A percentile compares a stretch with the other conserved stretches of the same genome.
Conservation (phyloP, 2,113 vertebrate species). For the human region GRCh38 chr3:111070501-111071000, state of each 20-base stretch:
- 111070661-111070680: background rate
- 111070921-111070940: background rate
- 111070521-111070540: background rate
- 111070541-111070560: background rate
- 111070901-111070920: constrained; percentile 49
- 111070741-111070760: background rate
- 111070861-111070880: background rate
- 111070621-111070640: background rate
- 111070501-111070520: background rate
- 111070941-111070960: background rate
- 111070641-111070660: constrained; percentile 55
- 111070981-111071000: background rate
- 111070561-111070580: background rate
- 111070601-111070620: background rate
- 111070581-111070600: background rate
- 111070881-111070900: constrained; percentile 39
- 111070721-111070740: background rate
- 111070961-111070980: background rate
- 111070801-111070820: constrained; percentile 27
- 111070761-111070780: background rate
- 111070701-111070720: background rate
- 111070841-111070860: constrained; percentile 38
- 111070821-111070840: constrained; percentile 53
- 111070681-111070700: background rate
- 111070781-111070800: background rate